phyloP scores from a whole-genome alignment of 2,888 invertebrate species.

The Alloplasta piceator region DNA sequence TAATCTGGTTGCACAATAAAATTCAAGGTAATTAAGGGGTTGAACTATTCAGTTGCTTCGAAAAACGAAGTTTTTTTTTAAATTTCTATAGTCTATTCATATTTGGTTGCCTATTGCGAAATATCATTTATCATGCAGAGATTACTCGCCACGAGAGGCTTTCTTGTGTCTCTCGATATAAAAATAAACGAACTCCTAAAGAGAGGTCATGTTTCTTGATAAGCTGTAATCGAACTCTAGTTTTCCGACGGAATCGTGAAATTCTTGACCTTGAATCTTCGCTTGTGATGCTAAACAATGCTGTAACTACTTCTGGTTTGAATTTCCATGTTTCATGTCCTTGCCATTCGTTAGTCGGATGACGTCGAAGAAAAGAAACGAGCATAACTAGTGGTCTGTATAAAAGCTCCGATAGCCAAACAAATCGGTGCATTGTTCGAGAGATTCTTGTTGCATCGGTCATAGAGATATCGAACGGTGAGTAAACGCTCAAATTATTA shows the following conservation, averaged over 20 bases:
- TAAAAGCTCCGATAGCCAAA: slow-evolving; percentile 40
- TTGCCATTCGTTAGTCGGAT: slow-evolving; percentile 30
- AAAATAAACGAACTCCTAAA: too few species aligned
- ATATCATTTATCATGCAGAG: too few species aligned
- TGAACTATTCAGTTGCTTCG: too few species aligned
- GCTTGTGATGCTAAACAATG: not conserved
- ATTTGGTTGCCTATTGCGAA: too few species aligned
- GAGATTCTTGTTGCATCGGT: slow-evolving; percentile 6
- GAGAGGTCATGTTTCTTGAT: slow-evolving; percentile 23
- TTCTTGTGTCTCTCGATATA: too few species aligned
- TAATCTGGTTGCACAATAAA: not conserved
- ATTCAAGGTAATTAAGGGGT: too few species aligned
- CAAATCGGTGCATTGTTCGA: slow-evolving; percentile 9
- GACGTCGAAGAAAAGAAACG: slow-evolving; percentile 3
- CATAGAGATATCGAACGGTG: slow-evolving; percentile 15
- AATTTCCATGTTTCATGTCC: slow-evolving; percentile 15
- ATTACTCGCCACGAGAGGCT: too few species aligned
- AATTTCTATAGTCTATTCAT: too few species aligned
- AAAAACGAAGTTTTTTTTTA: too few species aligned
- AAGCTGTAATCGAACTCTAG: slow-evolving; percentile 42
- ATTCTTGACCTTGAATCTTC: not conserved
- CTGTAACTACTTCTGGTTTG: not conserved
- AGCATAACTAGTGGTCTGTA: slow-evolving; percentile 10
- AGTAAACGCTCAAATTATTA: slow-evolving; percentile 4
- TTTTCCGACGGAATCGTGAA: not conserved